Percentiles rank a stretch among this genome's conserved stretches.
These are phyloP conservation scores for Cromileptes altivelis DNA, from an alignment of 2,113 vertebrate genomes.

Conservation along the genomic window DNA sequence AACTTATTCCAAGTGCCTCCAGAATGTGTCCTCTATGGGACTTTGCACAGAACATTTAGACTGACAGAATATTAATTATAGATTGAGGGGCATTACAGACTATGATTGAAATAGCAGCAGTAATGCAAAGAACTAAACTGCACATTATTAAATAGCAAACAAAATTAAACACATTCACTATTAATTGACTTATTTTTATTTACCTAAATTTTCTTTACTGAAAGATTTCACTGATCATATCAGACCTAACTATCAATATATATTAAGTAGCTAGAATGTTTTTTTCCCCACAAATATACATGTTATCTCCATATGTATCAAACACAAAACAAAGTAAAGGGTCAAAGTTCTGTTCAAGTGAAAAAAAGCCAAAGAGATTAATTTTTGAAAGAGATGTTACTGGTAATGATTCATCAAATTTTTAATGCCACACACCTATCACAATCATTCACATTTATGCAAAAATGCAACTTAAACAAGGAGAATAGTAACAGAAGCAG, in stretches of 20 bases:
- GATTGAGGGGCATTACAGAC: background rate
- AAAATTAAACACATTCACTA: slow-evolving; percentile 4
- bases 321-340: background rate
- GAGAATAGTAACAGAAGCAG: slow-evolving; percentile 1
- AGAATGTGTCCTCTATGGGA: slow-evolving; percentile 9
- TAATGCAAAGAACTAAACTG: background rate
- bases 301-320: background rate
- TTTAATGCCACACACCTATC: slow-evolving; percentile 55
- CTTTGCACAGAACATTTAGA: background rate
- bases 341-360: background rate
- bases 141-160: background rate
- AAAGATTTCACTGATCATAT: background rate
- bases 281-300: background rate
- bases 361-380: slow-evolving; percentile 1
- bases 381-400: slow-evolving; percentile 24
- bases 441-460: slow-evolving; percentile 30
- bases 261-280: background rate
- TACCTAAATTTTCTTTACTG: background rate
- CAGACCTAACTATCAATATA: background rate
- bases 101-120: background rate
- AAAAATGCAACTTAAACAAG: slow-evolving; percentile 20
- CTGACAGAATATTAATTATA: background rate
- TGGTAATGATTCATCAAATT: slow-evolving; percentile 26
- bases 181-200: background rate
- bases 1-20: slow-evolving; percentile 3